Conservation (phyloP, 2,113 vertebrate species). For the Mesocricetus auratus region DNA sequence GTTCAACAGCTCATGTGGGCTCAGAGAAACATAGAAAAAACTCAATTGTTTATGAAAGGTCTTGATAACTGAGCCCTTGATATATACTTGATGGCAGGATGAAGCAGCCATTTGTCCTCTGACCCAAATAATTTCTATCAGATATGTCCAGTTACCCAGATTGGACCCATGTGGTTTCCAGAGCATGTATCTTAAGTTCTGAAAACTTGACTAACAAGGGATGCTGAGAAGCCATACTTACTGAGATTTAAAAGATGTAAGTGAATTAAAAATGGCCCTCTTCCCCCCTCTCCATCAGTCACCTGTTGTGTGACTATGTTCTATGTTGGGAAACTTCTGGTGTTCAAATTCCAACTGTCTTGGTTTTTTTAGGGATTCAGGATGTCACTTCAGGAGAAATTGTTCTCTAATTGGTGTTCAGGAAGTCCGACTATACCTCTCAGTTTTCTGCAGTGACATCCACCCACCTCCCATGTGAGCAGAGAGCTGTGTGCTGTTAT, state of each 20-base stretch:
- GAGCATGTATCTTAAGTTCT: not conserved
- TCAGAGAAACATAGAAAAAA: not conserved
- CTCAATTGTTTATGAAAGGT: slow-evolving; percentile 31
- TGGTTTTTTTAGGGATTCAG: not conserved
- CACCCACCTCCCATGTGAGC: not conserved
- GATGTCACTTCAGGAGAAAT: not conserved
- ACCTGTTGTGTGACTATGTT: not conserved
- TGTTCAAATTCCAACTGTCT: not conserved
- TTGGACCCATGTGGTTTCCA: not conserved
- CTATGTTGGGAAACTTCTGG: not conserved
- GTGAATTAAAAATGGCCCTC: not conserved
- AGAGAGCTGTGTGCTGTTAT: not conserved
- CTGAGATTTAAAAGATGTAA: not conserved
- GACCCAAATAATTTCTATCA: slow-evolving; percentile 3
- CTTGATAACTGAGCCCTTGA: not conserved
- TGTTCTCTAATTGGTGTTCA: not conserved
- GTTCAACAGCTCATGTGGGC: not conserved
- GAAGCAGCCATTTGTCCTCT: slow-evolving; percentile 7
- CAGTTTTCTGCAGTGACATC: accelerated
- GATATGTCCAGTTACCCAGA: not conserved
- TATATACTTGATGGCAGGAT: not conserved
- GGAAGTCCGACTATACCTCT: not conserved
- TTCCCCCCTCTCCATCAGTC: accelerated
- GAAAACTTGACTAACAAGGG: not conserved
- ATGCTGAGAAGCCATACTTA: not conserved